phyloP scores from a whole-genome alignment of 2,797 vertebrate species.

The Leuciscus waleckii region DNA sequence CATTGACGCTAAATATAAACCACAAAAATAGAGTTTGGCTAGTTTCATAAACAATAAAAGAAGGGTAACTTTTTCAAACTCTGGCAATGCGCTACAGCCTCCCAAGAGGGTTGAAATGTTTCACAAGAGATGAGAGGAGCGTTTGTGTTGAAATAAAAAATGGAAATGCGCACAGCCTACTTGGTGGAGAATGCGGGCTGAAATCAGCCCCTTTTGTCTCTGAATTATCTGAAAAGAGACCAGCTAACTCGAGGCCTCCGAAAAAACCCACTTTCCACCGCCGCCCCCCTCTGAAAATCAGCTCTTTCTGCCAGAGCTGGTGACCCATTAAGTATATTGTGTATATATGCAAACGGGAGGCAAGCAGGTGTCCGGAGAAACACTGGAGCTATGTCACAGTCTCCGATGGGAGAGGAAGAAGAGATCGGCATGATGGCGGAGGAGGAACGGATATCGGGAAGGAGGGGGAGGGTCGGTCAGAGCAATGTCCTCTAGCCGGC shows the following conservation, averaged over 20 bases:
- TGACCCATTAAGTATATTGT: slow-evolving; percentile 73
- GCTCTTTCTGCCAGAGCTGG: slow-evolving; percentile 65
- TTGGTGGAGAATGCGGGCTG: slow-evolving; percentile 61
- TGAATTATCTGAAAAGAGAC: slow-evolving; percentile 65
- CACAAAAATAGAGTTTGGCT: slow-evolving; percentile 12
- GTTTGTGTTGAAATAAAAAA: slow-evolving; percentile 57
- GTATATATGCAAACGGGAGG: slow-evolving; percentile 70
- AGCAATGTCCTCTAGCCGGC: slow-evolving; percentile 60
- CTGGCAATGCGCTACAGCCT: slow-evolving; percentile 20
- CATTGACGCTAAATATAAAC: slow-evolving; percentile 19
- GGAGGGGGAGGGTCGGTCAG: slow-evolving; percentile 28
- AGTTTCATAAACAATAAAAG: slow-evolving; percentile 19
- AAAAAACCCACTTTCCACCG: slow-evolving; percentile 53
- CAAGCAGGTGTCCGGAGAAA: slow-evolving; percentile 68
- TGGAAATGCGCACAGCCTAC: slow-evolving; percentile 56
- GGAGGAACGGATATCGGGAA: slow-evolving; percentile 39
- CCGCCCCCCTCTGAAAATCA: slow-evolving; percentile 53
- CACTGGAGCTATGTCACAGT: slow-evolving; percentile 60
- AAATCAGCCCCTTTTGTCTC: slow-evolving; percentile 68
- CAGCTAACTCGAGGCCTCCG: slow-evolving; percentile 56
- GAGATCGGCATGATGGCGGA: slow-evolving; percentile 45
- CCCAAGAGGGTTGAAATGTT: slow-evolving; percentile 28
- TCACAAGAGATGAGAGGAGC: slow-evolving; percentile 42
- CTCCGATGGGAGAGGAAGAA: slow-evolving; percentile 46
- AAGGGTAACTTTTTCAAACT: slow-evolving; percentile 8